These are phyloP conservation scores for Dione juno DNA, from an alignment of 2,888 invertebrate species.

Conservation along the genomic window DNA sequence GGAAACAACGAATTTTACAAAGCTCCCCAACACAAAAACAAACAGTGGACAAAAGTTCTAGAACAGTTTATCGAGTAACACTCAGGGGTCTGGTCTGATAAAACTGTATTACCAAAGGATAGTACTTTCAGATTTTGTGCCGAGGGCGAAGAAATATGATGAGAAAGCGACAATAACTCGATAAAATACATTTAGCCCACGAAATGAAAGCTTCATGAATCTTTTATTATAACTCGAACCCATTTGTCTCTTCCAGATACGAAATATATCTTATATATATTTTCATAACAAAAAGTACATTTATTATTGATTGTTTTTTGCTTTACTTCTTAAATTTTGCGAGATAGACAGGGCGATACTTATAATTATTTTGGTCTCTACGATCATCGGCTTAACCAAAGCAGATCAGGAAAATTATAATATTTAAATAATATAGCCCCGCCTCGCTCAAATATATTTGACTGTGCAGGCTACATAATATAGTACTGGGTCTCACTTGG, in stretches of 20 bases:
- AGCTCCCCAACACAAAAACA: too few species aligned
- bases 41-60: conserved; percentile 29
- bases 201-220: conserved; percentile 13
- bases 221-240: conserved; percentile 4
- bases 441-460: too few species aligned
- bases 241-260: neutral
- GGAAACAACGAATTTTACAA: conserved; percentile 21
- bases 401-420: neutral
- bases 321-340: neutral
- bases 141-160: conserved; percentile 16
- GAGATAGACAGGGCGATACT: neutral
- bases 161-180: conserved; percentile 19
- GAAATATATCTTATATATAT: neutral
- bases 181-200: conserved; percentile 20
- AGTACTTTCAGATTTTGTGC: conserved; percentile 11
- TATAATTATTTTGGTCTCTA: neutral
- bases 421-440: too few species aligned
- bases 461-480: too few species aligned
- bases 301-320: neutral
- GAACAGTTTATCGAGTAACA: conserved; percentile 33
- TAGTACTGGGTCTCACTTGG: too few species aligned
- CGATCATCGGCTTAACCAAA: neutral
- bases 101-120: conserved; percentile 24
- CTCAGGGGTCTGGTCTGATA: conserved; percentile 25
- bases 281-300: neutral